Percentiles rank a stretch among this genome's conserved stretches.
Evolutionary conservation across 2,113 vertebrate genomes (phyloP).

Genomic region (Scytalopus superciliaris): DNA sequence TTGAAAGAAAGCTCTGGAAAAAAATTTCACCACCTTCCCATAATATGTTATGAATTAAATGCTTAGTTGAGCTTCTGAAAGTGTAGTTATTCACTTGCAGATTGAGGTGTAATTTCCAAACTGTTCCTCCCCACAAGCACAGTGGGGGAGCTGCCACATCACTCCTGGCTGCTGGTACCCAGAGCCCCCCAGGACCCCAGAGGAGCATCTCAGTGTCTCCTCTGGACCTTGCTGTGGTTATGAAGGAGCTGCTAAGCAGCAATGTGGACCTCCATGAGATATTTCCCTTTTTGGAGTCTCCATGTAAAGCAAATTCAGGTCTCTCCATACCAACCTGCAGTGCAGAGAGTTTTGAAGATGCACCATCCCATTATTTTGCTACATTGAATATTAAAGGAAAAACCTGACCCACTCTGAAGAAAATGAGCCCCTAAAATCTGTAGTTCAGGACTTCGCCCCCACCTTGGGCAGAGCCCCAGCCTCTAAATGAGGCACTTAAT

Average conservation of each 20-base stretch:
- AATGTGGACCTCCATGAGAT: background rate
- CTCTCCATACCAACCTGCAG: accelerated
- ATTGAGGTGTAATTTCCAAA: background rate
- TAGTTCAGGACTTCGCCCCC: background rate
- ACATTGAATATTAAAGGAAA: accelerated
- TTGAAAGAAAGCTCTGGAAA: background rate
- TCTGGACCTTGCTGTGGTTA: accelerated
- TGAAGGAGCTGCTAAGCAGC: background rate
- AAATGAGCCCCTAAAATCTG: accelerated
- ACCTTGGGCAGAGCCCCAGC: background rate
- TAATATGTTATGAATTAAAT: background rate
- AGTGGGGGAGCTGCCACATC: accelerated
- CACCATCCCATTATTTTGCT: background rate
- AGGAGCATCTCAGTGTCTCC: background rate
- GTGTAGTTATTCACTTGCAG: background rate
- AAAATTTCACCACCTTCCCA: background rate
- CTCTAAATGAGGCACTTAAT: background rate
- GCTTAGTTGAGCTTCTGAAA: background rate
- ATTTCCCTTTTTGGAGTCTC: background rate
- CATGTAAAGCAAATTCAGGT: background rate
- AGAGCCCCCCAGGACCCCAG: background rate
- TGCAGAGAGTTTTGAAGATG: background rate
- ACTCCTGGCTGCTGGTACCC: background rate
- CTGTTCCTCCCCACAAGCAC: background rate
- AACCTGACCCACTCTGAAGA: accelerated